Conservation (phyloP, 2,888 invertebrate genomes). For the Orthonychiurus folsomi region DNA sequence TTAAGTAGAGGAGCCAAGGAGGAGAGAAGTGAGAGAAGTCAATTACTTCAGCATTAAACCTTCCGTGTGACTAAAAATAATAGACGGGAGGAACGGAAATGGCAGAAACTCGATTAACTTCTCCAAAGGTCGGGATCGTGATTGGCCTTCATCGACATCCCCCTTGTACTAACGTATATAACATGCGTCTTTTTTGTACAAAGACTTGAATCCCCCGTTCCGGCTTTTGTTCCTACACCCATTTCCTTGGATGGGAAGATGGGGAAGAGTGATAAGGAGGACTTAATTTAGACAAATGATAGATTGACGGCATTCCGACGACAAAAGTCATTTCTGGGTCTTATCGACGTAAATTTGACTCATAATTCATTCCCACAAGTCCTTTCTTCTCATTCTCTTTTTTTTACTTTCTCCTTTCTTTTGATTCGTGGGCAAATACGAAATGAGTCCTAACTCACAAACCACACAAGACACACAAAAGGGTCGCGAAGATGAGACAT, state of each 20-base stretch:
- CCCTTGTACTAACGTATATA: neutral
- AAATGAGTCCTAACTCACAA: too few relatives aligned
- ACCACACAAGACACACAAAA: too few relatives aligned
- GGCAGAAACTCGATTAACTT: neutral
- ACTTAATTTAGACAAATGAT: conserved; percentile 40
- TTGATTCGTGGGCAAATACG: too few relatives aligned
- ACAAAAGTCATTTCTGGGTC: conserved; percentile 33
- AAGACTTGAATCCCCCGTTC: neutral
- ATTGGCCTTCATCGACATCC: neutral
- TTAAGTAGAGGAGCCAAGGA: neutral
- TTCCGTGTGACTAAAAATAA: conserved; percentile 1
- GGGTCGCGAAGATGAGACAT: too few relatives aligned
- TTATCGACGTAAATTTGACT: conserved; percentile 35
- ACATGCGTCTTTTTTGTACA: neutral
- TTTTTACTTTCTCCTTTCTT: conserved; percentile 8
- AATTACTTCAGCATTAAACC: neutral
- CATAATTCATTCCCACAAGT: conserved; percentile 30
- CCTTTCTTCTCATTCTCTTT: conserved; percentile 8
- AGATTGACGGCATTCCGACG: conserved; percentile 35
- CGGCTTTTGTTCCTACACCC: neutral
- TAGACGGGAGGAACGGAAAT: neutral
- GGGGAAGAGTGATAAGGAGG: conserved; percentile 37
- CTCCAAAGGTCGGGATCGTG: neutral
- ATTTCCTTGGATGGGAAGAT: conserved; percentile 12
- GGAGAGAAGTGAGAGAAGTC: neutral